Percentiles rank a stretch among this genome's conserved stretches.
These are phyloP conservation scores for Bolinopsis microptera DNA, from an alignment of 37 sponge, comb jelly and placozoan species.

Conservation along the genomic window DNA sequence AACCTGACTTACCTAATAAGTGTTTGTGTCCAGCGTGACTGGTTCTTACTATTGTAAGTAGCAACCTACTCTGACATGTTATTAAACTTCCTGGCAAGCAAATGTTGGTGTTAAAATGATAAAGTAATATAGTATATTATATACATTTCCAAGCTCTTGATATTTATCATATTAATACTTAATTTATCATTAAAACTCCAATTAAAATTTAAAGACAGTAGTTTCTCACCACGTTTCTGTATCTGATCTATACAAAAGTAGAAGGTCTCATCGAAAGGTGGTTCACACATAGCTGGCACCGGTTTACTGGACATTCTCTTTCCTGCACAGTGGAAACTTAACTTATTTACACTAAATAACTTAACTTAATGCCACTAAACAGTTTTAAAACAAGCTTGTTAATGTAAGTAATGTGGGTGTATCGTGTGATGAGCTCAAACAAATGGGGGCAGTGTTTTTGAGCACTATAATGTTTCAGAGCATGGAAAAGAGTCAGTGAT, in stretches of 20 bases:
- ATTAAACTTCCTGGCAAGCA: neutral
- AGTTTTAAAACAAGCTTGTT: too few species aligned
- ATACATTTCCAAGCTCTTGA: too few species aligned
- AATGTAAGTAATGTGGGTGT: too few species aligned
- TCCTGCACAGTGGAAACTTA: neutral
- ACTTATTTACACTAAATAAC: neutral
- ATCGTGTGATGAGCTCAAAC: too few species aligned
- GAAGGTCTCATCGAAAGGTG: conserved; percentile 45
- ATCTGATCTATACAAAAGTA: conserved; percentile 49
- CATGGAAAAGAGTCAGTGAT: too few species aligned
- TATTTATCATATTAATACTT: too few species aligned
- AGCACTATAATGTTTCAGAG: too few species aligned
- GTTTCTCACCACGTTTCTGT: conserved; percentile 25
- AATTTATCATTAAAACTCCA: too few species aligned
- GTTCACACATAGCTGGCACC: conserved; percentile 16
- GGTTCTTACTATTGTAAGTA: neutral
- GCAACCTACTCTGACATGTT: conserved; percentile 31
- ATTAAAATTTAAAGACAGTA: too few species aligned
- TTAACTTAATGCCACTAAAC: too few species aligned
- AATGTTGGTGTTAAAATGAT: too few species aligned
- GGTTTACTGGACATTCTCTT: conserved; percentile 21
- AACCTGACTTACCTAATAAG: conserved; percentile 7
- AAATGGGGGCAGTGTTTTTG: neutral
- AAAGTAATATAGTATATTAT: too few species aligned
- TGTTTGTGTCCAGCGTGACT: conserved; percentile 29